Evolutionary conservation across 2,113 vertebrate species (phyloP).

Genomic region (Meles meles): DNA sequence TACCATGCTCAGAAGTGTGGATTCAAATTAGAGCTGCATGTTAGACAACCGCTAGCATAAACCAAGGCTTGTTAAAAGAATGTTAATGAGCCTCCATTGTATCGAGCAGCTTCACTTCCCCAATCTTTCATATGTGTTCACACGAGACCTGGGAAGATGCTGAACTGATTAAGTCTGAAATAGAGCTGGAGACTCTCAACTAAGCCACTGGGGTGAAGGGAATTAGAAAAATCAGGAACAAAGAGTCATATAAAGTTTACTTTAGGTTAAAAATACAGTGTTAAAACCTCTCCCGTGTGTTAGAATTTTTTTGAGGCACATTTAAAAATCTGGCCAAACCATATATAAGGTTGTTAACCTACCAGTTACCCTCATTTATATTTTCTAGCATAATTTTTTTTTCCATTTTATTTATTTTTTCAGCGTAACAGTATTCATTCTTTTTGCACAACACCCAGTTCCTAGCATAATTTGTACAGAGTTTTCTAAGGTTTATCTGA

Average conservation of each 20-base stretch:
- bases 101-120: constrained; percentile 46
- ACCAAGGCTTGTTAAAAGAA: constrained; percentile 60
- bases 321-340: not conserved
- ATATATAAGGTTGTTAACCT: not conserved
- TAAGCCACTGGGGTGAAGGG: not conserved
- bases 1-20: constrained; percentile 54
- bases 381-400: not conserved
- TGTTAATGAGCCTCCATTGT: constrained; percentile 71
- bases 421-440: too few relatives aligned
- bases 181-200: not conserved
- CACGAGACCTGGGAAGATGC: constrained; percentile 42
- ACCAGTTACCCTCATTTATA: not conserved
- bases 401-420: too few relatives aligned
- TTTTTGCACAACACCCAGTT: too few relatives aligned
- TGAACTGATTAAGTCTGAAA: constrained; percentile 65
- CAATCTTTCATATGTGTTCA: constrained; percentile 63
- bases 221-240: constrained; percentile 26
- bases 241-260: not conserved
- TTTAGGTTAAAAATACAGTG: not conserved
- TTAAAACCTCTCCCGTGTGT: not conserved
- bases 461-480: not conserved
- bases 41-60: constrained; percentile 55
- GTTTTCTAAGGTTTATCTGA: not conserved
- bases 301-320: not conserved
- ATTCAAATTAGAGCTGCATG: constrained; percentile 63